A percentile compares a stretch with the other conserved stretches of the same genome.
Evolutionary conservation across 2,113 vertebrate species (phyloP).

Genomic region (Myocastor coypus): DNA sequence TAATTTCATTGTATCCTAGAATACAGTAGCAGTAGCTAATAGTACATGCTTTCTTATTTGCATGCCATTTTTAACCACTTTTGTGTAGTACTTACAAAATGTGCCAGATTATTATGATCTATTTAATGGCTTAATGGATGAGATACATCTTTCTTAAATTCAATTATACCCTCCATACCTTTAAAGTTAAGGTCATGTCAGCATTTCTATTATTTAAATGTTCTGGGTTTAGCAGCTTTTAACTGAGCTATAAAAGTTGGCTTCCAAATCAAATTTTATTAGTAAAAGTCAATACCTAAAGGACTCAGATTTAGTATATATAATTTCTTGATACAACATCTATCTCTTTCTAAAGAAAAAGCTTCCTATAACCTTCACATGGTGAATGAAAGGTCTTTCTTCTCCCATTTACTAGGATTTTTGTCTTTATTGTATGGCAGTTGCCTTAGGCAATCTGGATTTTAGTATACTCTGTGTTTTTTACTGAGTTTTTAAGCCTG

Average conservation of each 20-base stretch:
- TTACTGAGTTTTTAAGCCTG: not conserved
- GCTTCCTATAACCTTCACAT: constrained; percentile 24
- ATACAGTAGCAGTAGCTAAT: constrained; percentile 67
- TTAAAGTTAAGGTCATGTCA: constrained; percentile 81
- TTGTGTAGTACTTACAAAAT: constrained; percentile 68
- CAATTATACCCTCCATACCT: constrained; percentile 80
- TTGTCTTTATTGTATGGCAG: constrained; percentile 4
- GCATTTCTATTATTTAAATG: constrained; percentile 79
- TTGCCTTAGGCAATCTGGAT: not conserved
- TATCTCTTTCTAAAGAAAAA: constrained; percentile 61
- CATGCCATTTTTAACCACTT: constrained; percentile 74
- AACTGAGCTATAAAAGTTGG: constrained; percentile 74
- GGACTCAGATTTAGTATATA: constrained; percentile 52
- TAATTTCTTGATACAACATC: constrained; percentile 63
- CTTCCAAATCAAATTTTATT: constrained; percentile 73
- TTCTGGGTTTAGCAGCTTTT: constrained; percentile 76
- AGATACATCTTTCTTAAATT: constrained; percentile 83
- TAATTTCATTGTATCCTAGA: constrained; percentile 66
- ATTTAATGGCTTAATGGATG: constrained; percentile 81
- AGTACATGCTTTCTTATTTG: constrained; percentile 77
- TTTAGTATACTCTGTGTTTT: not conserved
- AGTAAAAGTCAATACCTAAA: constrained; percentile 70
- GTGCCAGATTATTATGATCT: constrained; percentile 75
- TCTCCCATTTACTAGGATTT: constrained; percentile 36
- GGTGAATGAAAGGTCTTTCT: constrained; percentile 41